These are phyloP conservation scores for Corythoichthys intestinalis DNA, from an alignment of 2,113 vertebrate genomes.

Conservation along the genomic window DNA sequence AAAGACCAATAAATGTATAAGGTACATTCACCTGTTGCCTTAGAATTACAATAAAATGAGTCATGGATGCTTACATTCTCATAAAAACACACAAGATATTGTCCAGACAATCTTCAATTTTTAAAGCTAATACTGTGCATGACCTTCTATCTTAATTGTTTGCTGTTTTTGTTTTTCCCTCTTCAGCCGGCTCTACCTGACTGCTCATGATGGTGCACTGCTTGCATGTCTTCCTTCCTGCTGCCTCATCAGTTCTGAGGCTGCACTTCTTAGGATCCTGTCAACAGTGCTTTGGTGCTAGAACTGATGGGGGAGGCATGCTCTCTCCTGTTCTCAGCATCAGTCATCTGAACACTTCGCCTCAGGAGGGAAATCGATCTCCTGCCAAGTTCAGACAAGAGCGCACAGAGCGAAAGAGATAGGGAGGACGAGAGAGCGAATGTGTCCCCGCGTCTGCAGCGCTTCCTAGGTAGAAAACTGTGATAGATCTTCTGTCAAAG, in stretches of 20 bases:
- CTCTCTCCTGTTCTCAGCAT: conserved; percentile 54
- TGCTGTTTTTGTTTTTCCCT: conserved; percentile 10
- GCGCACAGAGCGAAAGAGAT: conserved; percentile 25
- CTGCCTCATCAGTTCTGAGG: conserved; percentile 62
- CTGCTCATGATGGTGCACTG: conserved; percentile 11
- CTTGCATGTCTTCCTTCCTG: conserved; percentile 33
- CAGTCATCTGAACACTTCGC: conserved; percentile 64
- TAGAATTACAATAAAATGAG: too few species aligned
- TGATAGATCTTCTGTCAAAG: conserved; percentile 59
- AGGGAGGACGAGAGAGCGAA: conserved; percentile 23
- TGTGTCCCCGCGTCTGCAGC: conserved; percentile 43
- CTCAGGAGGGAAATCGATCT: conserved; percentile 66
- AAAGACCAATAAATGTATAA: neutral
- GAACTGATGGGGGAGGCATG: conserved; percentile 53
- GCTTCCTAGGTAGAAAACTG: conserved; percentile 57
- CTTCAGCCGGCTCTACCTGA: conserved; percentile 11
- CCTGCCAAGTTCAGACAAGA: conserved; percentile 55
- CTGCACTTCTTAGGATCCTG: conserved; percentile 56
- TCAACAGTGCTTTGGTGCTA: conserved; percentile 58
- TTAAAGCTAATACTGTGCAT: neutral
- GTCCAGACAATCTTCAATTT: neutral
- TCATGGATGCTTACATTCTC: neutral
- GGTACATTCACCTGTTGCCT: neutral
- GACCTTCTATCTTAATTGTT: conserved; percentile 6
- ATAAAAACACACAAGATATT: neutral